phyloP scores from a whole-genome alignment of 92 coral and sea anemone genomes.

The Parazoanthus atlanticus region DNA sequence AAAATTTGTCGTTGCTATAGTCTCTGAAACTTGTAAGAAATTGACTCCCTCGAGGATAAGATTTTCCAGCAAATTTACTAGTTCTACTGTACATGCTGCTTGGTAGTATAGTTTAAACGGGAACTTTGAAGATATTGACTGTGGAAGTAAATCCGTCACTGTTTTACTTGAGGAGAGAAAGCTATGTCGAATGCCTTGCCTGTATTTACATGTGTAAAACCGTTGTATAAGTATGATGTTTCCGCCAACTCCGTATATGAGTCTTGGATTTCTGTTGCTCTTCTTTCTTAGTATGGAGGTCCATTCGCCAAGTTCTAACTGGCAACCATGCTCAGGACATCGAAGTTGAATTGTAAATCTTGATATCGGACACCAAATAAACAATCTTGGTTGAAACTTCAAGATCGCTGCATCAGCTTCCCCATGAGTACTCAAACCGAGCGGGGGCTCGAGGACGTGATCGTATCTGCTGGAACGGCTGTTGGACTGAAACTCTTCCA shows the following conservation, averaged over 20 bases:
- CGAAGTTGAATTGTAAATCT: not conserved
- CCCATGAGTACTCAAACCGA: too few relatives aligned
- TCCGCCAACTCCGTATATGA: conserved; percentile 30
- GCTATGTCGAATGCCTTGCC: conserved; percentile 20
- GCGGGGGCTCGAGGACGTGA: not conserved
- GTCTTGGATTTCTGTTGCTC: conserved; percentile 22
- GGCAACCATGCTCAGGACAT: not conserved
- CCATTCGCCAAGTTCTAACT: conserved; percentile 5
- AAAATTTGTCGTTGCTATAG: conserved; percentile 11
- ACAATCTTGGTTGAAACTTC: not conserved
- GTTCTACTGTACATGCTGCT: conserved; percentile 18
- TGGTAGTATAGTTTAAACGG: conserved; percentile 19
- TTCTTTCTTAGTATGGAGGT: not conserved
- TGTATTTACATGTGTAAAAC: conserved; percentile 11
- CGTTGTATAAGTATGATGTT: conserved; percentile 35
- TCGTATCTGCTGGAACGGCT: not conserved
- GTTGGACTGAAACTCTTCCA: not conserved
- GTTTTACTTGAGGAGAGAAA: conserved; percentile 11
- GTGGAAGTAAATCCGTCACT: not conserved
- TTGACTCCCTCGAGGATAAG: conserved; percentile 28
- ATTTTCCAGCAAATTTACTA: conserved; percentile 17
- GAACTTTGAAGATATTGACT: conserved; percentile 13
- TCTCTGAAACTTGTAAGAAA: conserved; percentile 13
- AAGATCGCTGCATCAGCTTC: not conserved
- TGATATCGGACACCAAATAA: not conserved